Percentiles rank a stretch among this genome's conserved stretches.
Conservation (phyloP, 2,797 vertebrate species). For the Lacerta bilineata region DNA sequence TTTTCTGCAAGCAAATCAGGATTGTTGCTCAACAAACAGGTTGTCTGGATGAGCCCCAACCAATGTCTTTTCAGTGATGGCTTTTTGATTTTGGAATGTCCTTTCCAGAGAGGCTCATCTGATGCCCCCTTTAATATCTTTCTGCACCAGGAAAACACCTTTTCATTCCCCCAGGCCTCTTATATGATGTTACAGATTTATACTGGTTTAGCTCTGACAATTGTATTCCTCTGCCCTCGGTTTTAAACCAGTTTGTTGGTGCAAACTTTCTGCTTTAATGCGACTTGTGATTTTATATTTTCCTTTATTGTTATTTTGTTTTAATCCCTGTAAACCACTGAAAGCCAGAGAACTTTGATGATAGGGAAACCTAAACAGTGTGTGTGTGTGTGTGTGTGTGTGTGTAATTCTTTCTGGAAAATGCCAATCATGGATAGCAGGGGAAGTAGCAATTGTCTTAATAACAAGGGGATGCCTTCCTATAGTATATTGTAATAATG, state of each 20-base stretch:
- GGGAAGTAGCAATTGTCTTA: neutral
- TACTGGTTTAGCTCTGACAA: too few species aligned
- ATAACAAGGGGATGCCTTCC: neutral
- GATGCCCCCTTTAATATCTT: too few species aligned
- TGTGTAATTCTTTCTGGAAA: neutral
- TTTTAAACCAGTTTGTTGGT: neutral
- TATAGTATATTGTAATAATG: neutral
- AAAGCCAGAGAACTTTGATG: neutral
- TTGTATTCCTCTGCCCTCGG: neutral
- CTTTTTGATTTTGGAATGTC: too few species aligned
- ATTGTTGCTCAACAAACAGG: too few species aligned
- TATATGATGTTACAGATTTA: too few species aligned
- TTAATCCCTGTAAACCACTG: neutral
- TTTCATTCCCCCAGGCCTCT: too few species aligned
- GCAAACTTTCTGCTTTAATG: neutral
- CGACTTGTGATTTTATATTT: neutral
- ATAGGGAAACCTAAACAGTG: neutral
- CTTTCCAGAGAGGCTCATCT: too few species aligned
- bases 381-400: too few species aligned
- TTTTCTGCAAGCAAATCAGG: too few species aligned
- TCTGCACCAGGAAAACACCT: too few species aligned
- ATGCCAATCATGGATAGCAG: neutral
- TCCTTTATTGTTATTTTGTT: neutral
- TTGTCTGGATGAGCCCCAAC: too few species aligned
- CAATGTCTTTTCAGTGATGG: too few species aligned